Evolutionary conservation across 2,113 vertebrate genomes (phyloP), one percentile per base, ranked within the genome.

Genomic region (Amphilophus citrinellus): DNA sequence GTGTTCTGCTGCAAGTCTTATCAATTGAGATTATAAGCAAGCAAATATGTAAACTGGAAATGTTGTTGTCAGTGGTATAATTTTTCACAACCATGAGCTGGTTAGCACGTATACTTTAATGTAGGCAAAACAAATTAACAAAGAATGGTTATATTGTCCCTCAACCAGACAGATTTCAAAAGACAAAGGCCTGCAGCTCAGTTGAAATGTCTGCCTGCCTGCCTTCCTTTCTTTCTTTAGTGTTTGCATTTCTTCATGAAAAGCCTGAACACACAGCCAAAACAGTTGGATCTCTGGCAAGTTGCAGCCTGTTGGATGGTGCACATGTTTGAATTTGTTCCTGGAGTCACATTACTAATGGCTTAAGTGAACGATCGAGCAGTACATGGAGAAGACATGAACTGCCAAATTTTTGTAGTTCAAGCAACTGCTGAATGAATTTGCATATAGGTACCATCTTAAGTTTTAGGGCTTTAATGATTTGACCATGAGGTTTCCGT

Each of bases 221-320:
- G 47, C 65, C 44, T 73, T 73, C 44, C 66, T 22, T 14, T 11
- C 42, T 22, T 14, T 5, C 27, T 73, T 56, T 37, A 37, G 35
- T 62, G 80, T 84, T 86, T 90, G 79, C 83, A 0, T 77, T 85
- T 83, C 20, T 22, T 27, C 22, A 75, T 68, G 61, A 86, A 84
- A 91, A 83, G 65, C 76, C 87, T 59, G 76, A 83, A 77, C 71
- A 80, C 68, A 73, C 44, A 73, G 68, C 76, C 87, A 61, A 78
- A 83, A 77, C 76, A 82, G 65, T 81, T 77, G 17, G 24, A 82
- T 80, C 44, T 50, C 50, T 37, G 44, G 86, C 89, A 85, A 85
- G 91, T 88, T 82, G 60, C 2, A 5, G 84, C 91, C 42, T 87
- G 91, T 82, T 76, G 44, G 79, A 65, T 66, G 44, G 73, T 58